phyloP scores from a whole-genome alignment of 2,888 invertebrate genomes.

The Sinodicranocentrus sp. region DNA sequence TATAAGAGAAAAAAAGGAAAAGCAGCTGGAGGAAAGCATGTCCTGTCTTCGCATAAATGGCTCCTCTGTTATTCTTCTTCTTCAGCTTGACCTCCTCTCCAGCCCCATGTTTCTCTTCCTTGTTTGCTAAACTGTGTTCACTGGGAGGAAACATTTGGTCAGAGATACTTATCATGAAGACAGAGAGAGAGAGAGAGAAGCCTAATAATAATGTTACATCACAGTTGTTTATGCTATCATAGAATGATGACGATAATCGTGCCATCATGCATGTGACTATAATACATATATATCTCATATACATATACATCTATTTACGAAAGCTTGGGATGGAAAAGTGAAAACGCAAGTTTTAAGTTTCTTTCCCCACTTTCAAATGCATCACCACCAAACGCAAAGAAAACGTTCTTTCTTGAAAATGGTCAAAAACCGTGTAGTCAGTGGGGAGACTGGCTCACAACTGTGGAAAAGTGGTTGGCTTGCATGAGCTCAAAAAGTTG shows the following conservation, averaged over 20 bases:
- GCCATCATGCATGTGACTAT: slow-evolving; percentile 25
- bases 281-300: slow-evolving; percentile 5
- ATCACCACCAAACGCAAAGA: no score
- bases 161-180: slow-evolving; percentile 46
- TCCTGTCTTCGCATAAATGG: slow-evolving; percentile 5
- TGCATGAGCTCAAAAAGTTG: no score
- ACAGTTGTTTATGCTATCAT: slow-evolving; percentile 14
- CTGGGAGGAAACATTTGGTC: slow-evolving; percentile 37
- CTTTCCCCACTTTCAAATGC: no score
- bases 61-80: slow-evolving; percentile 23
- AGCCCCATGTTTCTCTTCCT: not conserved
- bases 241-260: slow-evolving; percentile 39
- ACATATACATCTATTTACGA: not conserved
- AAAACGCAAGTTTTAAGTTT: no score
- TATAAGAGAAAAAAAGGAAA: not conserved
- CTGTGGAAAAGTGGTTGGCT: no score
- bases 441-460: no score
- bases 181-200: not conserved
- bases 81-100: slow-evolving; percentile 38
- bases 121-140: slow-evolving; percentile 6
- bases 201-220: slow-evolving; percentile 45
- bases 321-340: no score
- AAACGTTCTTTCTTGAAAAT: no score
- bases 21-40: slow-evolving; percentile 3
- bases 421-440: no score